Conservation (phyloP, 2,113 vertebrate species). For the Hippolais icterina region DNA sequence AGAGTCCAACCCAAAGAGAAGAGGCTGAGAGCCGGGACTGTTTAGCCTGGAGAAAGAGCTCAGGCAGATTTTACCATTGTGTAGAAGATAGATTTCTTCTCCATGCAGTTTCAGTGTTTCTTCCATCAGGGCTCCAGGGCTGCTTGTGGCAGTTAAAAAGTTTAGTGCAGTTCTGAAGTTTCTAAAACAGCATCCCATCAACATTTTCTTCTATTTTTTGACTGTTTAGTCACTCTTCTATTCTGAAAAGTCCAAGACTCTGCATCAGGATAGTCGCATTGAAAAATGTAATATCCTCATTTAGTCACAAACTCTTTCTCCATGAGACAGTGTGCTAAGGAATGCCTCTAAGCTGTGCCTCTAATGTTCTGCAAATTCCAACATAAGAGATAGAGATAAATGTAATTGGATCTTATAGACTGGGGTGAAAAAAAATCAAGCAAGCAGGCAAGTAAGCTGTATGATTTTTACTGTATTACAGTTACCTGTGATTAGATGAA, state of each 20-base stretch:
- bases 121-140: not conserved
- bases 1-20: not conserved
- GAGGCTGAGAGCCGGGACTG: not conserved
- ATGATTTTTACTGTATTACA: not conserved
- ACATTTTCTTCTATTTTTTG: not conserved
- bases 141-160: not conserved
- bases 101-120: not conserved
- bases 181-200: not conserved
- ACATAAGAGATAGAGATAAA: not conserved
- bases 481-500: not conserved
- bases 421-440: not conserved
- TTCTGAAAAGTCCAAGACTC: not conserved
- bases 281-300: not conserved
- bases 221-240: not conserved
- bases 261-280: rapidly evolving
- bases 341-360: not conserved
- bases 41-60: not conserved
- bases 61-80: not conserved
- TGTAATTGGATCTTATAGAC: not conserved
- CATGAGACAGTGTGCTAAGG: not conserved
- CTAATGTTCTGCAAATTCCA: not conserved
- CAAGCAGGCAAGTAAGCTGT: not conserved
- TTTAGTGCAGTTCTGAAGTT: not conserved
- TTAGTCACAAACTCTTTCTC: not conserved
- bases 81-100: not conserved